Percentiles rank a stretch among this genome's conserved stretches.
These are phyloP conservation scores for Merodon equestris DNA, from an alignment of 2,888 invertebrate species.

Conservation along the genomic window DNA sequence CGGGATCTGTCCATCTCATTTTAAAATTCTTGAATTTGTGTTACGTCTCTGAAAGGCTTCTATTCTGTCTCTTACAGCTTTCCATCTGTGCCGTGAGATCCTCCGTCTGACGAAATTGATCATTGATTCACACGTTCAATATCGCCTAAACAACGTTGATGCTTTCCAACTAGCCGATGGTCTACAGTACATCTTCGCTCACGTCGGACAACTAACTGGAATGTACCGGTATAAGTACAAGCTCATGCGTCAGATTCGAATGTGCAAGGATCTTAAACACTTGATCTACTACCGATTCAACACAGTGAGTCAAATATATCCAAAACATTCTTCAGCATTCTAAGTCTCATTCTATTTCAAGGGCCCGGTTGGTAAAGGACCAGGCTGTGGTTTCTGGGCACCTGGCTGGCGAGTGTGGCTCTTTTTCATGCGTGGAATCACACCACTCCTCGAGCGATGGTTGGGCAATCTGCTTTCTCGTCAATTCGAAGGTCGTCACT, in stretches of 20 bases:
- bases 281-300: slow-evolving; percentile 99
- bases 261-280: slow-evolving; percentile 99
- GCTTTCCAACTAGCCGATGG: slow-evolving; percentile 99
- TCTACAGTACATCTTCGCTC: slow-evolving; percentile 99
- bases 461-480: slow-evolving; percentile 98
- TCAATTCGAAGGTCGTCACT: slow-evolving; percentile 99
- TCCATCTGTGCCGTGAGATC: slow-evolving; percentile 99
- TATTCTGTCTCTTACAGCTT: slow-evolving; percentile 83
- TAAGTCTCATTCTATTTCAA: too few relatives aligned
- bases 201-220: slow-evolving; percentile 99
- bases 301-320: slow-evolving; percentile 90
- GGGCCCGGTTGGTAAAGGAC: slow-evolving; percentile 99
- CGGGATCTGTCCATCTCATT: not conserved
- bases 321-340: too few relatives aligned
- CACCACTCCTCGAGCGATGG: slow-evolving; percentile 98
- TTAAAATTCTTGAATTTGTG: not conserved
- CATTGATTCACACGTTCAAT: slow-evolving; percentile 99
- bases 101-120: slow-evolving; percentile 98
- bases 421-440: slow-evolving; percentile 99
- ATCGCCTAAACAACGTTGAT: slow-evolving; percentile 99
- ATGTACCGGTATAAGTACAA: slow-evolving; percentile 99
- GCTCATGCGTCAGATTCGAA: slow-evolving; percentile 98
- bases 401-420: slow-evolving; percentile 99
- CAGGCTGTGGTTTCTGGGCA: slow-evolving; percentile 99
- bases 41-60: slow-evolving; percentile 43